Percentiles rank a stretch among this genome's conserved stretches.
Evolutionary conservation across 2,113 vertebrate species (phyloP).

Genomic region (Mormoops blainvillei): DNA sequence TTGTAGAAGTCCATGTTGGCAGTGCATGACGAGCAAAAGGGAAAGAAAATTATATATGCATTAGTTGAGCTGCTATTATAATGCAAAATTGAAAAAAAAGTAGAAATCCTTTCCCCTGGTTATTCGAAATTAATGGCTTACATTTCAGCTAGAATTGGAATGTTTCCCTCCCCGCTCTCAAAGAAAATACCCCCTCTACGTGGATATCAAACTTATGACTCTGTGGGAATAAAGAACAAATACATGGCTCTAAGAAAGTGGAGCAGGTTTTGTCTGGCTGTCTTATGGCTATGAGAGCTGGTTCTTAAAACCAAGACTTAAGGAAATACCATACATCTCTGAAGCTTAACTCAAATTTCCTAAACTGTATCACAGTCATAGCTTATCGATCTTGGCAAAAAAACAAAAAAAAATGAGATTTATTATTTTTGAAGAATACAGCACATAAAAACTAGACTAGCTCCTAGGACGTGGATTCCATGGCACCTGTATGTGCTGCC

Average conservation of each 20-base stretch:
- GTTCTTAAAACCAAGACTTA: constrained; percentile 13
- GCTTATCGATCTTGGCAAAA: background rate
- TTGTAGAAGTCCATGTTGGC: constrained; percentile 97
- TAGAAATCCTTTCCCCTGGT: constrained; percentile 38
- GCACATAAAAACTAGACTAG: background rate
- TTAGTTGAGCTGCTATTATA: constrained; percentile 88
- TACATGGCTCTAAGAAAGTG: background rate
- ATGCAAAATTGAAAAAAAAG: constrained; percentile 64
- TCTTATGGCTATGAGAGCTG: constrained; percentile 1
- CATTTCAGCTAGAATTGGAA: constrained; percentile 53
- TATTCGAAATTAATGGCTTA: constrained; percentile 60
- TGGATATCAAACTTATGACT: constrained; percentile 49
- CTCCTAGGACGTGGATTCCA: background rate
- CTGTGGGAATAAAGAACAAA: constrained; percentile 32
- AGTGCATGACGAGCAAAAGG: constrained; percentile 92
- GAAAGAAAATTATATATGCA: constrained; percentile 92
- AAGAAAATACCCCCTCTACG: constrained; percentile 19
- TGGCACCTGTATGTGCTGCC: background rate
- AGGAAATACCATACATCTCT: background rate
- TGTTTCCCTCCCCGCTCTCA: constrained; percentile 6
- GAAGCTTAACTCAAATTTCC: constrained; percentile 28
- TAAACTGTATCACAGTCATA: background rate
- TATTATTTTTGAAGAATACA: background rate
- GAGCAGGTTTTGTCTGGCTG: background rate
- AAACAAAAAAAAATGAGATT: background rate